Evolutionary conservation across 2,113 vertebrate species (phyloP), one percentile per base, ranked within the genome.

Genomic region (Lagopus muta): DNA sequence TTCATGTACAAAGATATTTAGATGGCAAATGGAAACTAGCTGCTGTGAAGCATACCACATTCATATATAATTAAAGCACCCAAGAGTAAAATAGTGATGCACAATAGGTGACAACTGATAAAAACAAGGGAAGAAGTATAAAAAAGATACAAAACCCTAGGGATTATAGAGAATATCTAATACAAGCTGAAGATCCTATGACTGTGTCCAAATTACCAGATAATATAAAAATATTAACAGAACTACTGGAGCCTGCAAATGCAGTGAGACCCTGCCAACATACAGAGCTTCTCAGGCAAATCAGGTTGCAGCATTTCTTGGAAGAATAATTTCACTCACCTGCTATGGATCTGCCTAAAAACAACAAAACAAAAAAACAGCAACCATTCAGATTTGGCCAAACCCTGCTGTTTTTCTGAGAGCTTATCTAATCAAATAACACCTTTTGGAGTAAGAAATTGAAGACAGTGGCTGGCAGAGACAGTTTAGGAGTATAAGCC

Each of bases 31-130:
- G 94, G 95, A 97, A 97, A 92, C 60, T 25, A 82, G 88, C 58
- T 55, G 91, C 95, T 96, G 92, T 93, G 95, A 97, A 94, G 95
- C 92, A 89, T 88, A 95, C 93, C 93, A 93, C 87, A 90, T 95
- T 98, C 96, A 97, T 98, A 94, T 97, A 97, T 98, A 98, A 98
- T 97, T 98, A 96, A 98, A 97, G 88, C 86, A 97, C 97, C 94
- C 79, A 2, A 94, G 97, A 97, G 95, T 97, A 97, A 98, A 97
- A 97, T 92, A 95, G 93, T 58, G 77, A 98, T 94, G 91, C 95
- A 94, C 95, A 96, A 96, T 95, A 96, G 97, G 97, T 97, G 97
- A 96, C 96, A 97, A 97, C 92, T 97, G 97, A 97, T 96, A 94
- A 97, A 97, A 97, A 97, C 77, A 95, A 95, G 90, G 85, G 84